Base-by-base conservation (phyloP, 2,113 vertebrate genomes). In the Notothenia rossii region DNA sequence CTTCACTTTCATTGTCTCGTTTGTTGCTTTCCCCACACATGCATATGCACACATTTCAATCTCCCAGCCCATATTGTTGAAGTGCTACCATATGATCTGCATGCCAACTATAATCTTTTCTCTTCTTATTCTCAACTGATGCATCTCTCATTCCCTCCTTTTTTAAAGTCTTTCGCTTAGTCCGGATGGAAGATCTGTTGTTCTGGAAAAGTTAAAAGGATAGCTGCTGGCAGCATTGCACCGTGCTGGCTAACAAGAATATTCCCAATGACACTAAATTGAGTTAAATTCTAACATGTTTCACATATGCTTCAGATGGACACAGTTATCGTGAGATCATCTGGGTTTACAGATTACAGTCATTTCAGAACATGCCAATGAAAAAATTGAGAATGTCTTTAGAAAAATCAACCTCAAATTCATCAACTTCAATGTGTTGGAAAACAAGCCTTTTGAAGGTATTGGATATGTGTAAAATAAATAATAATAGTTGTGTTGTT, bases 61-160 rank as follows among this genome's bases (percentile, higher is more conserved):
- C 66, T 71, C 33, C 64, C 20, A 72, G 74, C 48, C 51, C 62
- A 81, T 79, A 75, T 68, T 2, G 33, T 58, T 51, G 22, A 79
- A 76, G 76, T 74, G 36, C 51, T 29, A 55, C 64, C 65, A 68
- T 54, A 67, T 76, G 70, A 75, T 88, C 67, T 86, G 51, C 25
- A 80, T 3, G 20, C 54, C 76, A 77, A 63, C 61, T 83, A 18
- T 79, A 84, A 86, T 87, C 84, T 48, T 79, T 50, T 63, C 56
- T 18, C 22, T 22, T 72, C 72, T 74, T 48, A 51, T 53, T 71
- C 64, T 75, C 43, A 71, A 64, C 65, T 70, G 72, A 82, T 70
- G 46, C 36, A 73, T 56, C 50, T 77, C 64, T 78, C 68, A 46
- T 75, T 62, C 54, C 45, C 51, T 66, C 69, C 71, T 13, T 33